These are phyloP conservation scores for Bradypodion ventrale DNA, from an alignment of 2,797 vertebrate species.

Conservation along the genomic window DNA sequence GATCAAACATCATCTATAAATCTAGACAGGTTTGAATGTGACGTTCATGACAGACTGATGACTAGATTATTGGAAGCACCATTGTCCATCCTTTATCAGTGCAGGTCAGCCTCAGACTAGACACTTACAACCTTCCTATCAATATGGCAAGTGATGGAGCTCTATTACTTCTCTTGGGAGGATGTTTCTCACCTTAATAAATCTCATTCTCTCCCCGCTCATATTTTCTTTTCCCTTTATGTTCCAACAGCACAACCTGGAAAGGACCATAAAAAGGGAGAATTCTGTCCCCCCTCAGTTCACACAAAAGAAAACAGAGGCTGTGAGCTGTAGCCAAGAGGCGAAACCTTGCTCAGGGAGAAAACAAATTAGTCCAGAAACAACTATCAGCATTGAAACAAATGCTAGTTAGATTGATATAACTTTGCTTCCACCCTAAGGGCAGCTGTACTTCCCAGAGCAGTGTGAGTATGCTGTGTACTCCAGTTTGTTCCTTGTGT, in stretches of 20 bases:
- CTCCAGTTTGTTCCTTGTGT: background rate
- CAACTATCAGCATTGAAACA: conserved; percentile 46
- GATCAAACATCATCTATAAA: too few relatives aligned
- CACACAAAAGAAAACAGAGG: conserved; percentile 18
- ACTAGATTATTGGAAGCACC: background rate
- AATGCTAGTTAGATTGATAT: conserved; percentile 31
- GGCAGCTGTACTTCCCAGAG: conserved; percentile 16
- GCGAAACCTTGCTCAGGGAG: conserved; percentile 44
- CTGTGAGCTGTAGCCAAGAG: conserved; percentile 41
- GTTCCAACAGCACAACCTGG: conserved; percentile 42
- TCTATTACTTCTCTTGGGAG: conserved; percentile 8
- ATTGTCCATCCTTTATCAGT: conserved; percentile 5
- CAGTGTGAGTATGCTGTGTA: conserved; percentile 17
- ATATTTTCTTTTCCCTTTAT: conserved; percentile 41
- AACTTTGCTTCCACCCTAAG: conserved; percentile 34
- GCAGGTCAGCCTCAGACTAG: conserved; percentile 12
- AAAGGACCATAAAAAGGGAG: conserved; percentile 12
- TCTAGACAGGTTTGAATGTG: too few relatives aligned
- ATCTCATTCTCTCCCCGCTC: conserved; percentile 34
- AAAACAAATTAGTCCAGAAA: conserved; percentile 52
- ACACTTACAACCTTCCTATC: background rate
- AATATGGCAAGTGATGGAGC: background rate
- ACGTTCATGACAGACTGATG: too few relatives aligned
- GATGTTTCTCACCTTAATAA: conserved; percentile 8
- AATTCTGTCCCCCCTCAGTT: conserved; percentile 1